Percentiles rank a stretch among this genome's conserved stretches.
These are phyloP conservation scores for Dioctria linearis DNA, from an alignment of 2,888 invertebrate species.

Conservation along the genomic window DNA sequence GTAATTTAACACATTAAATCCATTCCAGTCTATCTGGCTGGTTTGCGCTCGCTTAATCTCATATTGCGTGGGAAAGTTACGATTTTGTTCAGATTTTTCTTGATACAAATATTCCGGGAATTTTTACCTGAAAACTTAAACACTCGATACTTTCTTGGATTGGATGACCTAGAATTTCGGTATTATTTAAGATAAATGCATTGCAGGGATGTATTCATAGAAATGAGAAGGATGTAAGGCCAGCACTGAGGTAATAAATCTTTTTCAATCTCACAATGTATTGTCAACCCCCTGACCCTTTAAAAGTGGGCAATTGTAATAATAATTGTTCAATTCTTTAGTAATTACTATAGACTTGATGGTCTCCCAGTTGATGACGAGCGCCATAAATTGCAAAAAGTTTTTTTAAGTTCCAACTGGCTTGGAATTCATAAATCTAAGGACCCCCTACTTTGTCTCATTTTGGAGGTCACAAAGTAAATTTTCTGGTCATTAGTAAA, in stretches of 20 bases:
- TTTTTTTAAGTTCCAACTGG: not conserved
- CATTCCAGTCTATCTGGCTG: not conserved
- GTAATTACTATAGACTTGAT: constrained; percentile 9
- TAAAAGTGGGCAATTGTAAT: not conserved
- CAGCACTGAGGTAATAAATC: not conserved
- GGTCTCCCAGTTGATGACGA: not conserved
- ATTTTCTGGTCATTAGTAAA: constrained; percentile 25
- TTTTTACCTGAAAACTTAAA: not conserved
- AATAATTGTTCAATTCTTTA: constrained; percentile 6
- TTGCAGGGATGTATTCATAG: not conserved
- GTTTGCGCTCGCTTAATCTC: constrained; percentile 27
- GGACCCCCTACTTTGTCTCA: constrained; percentile 9
- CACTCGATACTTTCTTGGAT: not conserved
- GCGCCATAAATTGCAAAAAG: constrained; percentile 14
- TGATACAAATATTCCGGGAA: constrained; percentile 4
- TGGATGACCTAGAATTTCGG: not conserved
- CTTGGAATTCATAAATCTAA: not conserved
- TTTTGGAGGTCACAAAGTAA: constrained; percentile 12
- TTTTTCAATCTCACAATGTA: not conserved
- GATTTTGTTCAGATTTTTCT: not conserved
- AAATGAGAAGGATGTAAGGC: no score
- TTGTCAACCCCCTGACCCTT: constrained; percentile 16
- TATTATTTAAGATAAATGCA: no score
- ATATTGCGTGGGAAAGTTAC: constrained; percentile 36
- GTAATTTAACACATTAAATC: constrained; percentile 20